Percentiles rank a stretch among this genome's conserved stretches.
Evolutionary conservation across 2,797 vertebrate species (phyloP).

Genomic region (Sebastes variabilis): DNA sequence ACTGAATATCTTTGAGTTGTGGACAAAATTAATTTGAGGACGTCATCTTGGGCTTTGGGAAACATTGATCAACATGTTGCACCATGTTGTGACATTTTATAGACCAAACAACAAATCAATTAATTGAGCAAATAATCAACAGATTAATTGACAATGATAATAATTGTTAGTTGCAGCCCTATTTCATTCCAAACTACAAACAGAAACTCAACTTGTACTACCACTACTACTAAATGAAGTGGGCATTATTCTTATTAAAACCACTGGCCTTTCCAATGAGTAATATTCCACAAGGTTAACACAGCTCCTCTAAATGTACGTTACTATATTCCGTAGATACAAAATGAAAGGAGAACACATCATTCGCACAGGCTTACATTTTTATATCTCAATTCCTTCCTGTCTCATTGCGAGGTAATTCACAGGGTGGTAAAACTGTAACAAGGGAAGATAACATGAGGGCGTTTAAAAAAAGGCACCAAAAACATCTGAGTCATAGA

Average conservation of each 20-base stretch:
- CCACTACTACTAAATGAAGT: background rate
- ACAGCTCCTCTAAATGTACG: slow-evolving; percentile 49
- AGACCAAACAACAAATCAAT: too few species aligned
- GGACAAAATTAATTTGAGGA: too few species aligned
- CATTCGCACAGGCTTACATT: slow-evolving; percentile 2
- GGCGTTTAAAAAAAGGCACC: slow-evolving; percentile 8
- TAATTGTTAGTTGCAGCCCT: too few species aligned
- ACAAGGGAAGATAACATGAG: slow-evolving; percentile 29
- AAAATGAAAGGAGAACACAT: slow-evolving; percentile 52
- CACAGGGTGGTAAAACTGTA: slow-evolving; percentile 56
- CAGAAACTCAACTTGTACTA: slow-evolving; percentile 10
- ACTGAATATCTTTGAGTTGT: too few species aligned
- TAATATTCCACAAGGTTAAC: slow-evolving; percentile 56
- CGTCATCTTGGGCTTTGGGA: too few species aligned
- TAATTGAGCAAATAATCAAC: too few species aligned
- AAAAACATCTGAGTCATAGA: slow-evolving; percentile 60
- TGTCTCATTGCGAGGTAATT: slow-evolving; percentile 54
- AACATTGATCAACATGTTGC: too few species aligned
- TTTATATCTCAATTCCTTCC: slow-evolving; percentile 36
- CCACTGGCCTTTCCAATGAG: slow-evolving; percentile 1
- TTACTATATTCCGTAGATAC: slow-evolving; percentile 55
- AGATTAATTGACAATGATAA: too few species aligned
- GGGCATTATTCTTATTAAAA: slow-evolving; percentile 36
- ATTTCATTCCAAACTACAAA: slow-evolving; percentile 23
- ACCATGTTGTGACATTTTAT: too few species aligned